Evolutionary conservation across 2,113 vertebrate genomes (phyloP), one percentile per base, ranked within the genome.

Genomic region (Gambusia holbrooki): DNA sequence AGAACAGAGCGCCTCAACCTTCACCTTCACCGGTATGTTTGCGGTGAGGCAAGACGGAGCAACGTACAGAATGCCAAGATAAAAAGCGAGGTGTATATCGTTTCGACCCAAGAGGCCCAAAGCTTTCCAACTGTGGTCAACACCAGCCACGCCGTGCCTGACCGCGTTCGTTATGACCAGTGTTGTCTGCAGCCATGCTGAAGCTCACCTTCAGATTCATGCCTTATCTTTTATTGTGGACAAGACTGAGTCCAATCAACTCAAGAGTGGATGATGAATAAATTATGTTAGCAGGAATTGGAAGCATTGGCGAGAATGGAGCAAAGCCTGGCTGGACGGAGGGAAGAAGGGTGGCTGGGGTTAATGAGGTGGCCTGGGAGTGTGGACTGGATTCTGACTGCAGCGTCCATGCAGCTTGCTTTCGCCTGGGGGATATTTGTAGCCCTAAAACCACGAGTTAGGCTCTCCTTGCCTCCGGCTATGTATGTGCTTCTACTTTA

Each of bases 281-380:
- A 91, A 91, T 90, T 71, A 90, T 88, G 72, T n/a, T 54, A 9
- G 85, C n/a, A 68, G 85, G 80, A 90, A 90, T 89, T 73, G 80
- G 74, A 84, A 88, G 88, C 71, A 71, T 19, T 66, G 27, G 71
- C 17, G 71, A 76, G 74, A 9, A 84, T 62, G 74, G 66, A 73
- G 83, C 58, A 4, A 72, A 70, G 69, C 69, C 51, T 8, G 51
- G 71, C 64, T 13, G 74, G 76, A 69, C 69, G 69, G 68, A 64
- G 77, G 69, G 69, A 68, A 17, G 58, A 77, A 76, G 81, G 72
- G 85, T 33, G 76, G 81, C 77, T 82, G 67, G 77, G 90, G 90
- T 91, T 94, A 93, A 93, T 93, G 91, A 93, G 92, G 88, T 85
- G 90, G 89, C 86, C 86, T 92, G 92, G 92, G 93, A 94, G 87